Percentiles rank a stretch among this genome's conserved stretches.
Evolutionary conservation across 2,113 vertebrate species (phyloP).

Genomic region (Lethenteron reissneri): DNA sequence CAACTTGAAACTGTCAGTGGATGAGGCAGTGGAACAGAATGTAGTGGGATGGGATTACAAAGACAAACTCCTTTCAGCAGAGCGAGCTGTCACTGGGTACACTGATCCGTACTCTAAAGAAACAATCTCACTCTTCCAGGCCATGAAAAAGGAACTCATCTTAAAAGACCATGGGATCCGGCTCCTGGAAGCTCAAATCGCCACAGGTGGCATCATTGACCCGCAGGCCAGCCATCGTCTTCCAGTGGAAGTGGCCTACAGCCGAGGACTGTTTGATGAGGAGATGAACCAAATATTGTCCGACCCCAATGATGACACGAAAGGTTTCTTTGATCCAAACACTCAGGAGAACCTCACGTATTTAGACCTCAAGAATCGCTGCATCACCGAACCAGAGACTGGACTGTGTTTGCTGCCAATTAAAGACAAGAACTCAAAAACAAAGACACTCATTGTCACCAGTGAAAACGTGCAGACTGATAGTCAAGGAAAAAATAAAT

Average conservation of each 20-base stretch:
- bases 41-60: constrained; percentile 23
- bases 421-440: constrained; percentile 15
- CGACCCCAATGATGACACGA: constrained; percentile 23
- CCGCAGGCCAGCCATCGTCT: constrained; percentile 20
- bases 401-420: constrained; percentile 26
- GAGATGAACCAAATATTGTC: constrained; percentile 19
- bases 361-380: constrained; percentile 25
- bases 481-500: too few species aligned
- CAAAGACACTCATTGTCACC: too few species aligned
- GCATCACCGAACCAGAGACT: constrained; percentile 20
- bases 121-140: constrained; percentile 30
- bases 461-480: too few species aligned
- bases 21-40: constrained; percentile 30
- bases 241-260: constrained; percentile 22
- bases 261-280: constrained; percentile 19
- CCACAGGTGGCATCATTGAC: constrained; percentile 28
- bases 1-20: constrained; percentile 37
- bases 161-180: constrained; percentile 24
- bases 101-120: constrained; percentile 22
- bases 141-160: constrained; percentile 28
- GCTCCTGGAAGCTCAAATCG: constrained; percentile 31
- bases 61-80: constrained; percentile 23
- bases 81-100: constrained; percentile 31
- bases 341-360: constrained; percentile 33
- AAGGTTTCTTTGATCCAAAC: constrained; percentile 38